Evolutionary conservation across 2,888 invertebrate species (phyloP), one percentile per base, ranked within the genome.

Genomic region (Poecilobothrus nobilitatus): DNA sequence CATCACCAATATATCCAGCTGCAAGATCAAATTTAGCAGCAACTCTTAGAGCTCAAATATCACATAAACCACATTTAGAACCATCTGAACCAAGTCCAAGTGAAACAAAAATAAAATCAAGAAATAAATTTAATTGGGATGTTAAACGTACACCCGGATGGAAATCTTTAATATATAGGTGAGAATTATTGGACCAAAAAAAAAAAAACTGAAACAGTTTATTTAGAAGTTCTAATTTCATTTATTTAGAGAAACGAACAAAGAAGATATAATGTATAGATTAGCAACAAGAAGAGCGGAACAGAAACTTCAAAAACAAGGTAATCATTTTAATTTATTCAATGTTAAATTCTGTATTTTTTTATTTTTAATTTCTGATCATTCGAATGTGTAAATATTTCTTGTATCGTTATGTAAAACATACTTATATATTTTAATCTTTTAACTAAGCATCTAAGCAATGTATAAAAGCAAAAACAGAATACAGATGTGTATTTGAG

Each of bases 71-170:
- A 72, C 72, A 80, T 0, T 74, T 76, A 67, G 79, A 80, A 68
- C 71, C 80, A 6, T 15, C 15, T 7, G 27, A 27, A 27, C 73
- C 78, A 69, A 78, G 74, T 67, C 78, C 77, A 69, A 78, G 78
- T 68, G 78, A 41, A 37, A 6, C 68, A 15, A 44, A 73, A 21
- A 74, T 76, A 21, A 77, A 78, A 66, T 61, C 71, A 64, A 73
- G 75, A n/a, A 75, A 77, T 2, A 77, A 76, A 18, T 73, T 78
- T 6, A 79, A 80, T 71, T 82, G 81, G 81, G 82, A 81, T 72
- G 81, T 82, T 1, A 75, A 80, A 2, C 80, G 79, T 72, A 81
- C 80, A 8, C 81, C 82, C 0, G 82, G 81, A 7, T 82, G 82
- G 81, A 81, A 81, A 70, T 78, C 80, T 0, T 70, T 82, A 9